phyloP scores from a whole-genome alignment of 2,797 vertebrate genomes.

The Brotula barbata region DNA sequence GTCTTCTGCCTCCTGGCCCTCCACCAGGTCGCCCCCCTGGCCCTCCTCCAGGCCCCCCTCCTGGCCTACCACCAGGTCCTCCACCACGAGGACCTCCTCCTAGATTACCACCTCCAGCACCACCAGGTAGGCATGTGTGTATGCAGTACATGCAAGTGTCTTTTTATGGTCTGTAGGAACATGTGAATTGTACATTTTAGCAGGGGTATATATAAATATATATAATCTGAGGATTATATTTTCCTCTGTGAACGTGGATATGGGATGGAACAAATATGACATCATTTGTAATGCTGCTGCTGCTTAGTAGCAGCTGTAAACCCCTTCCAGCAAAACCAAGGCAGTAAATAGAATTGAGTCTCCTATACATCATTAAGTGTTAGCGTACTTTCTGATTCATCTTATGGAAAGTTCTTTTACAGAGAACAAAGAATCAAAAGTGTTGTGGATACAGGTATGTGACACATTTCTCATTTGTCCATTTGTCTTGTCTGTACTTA shows the following conservation, averaged over 20 bases:
- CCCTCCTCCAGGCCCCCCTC: slow-evolving; percentile 93
- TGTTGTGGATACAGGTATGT: not conserved
- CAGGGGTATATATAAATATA: not conserved
- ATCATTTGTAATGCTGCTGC: not conserved
- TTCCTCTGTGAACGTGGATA: slow-evolving; percentile 42
- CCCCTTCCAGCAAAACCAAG: slow-evolving; percentile 9
- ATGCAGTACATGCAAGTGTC: not conserved
- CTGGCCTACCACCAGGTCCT: slow-evolving; percentile 93
- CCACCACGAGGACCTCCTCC: slow-evolving; percentile 93
- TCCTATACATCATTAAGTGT: not conserved
- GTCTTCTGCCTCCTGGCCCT: slow-evolving; percentile 92
- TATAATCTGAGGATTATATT: not conserved
- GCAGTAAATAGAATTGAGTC: not conserved
- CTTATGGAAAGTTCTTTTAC: not conserved
- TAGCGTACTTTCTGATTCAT: not conserved
- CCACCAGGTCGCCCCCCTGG: slow-evolving; percentile 89
- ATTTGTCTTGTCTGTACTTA: slow-evolving; percentile 1
- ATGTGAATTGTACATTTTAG: not conserved
- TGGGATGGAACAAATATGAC: not conserved
- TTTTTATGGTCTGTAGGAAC: not conserved
- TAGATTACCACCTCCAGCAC: slow-evolving; percentile 90
- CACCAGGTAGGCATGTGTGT: slow-evolving; percentile 83
- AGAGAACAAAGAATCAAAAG: not conserved
- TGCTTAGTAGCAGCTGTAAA: not conserved
- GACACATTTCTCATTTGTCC: not conserved